Evolutionary conservation across 2,888 invertebrate species (phyloP).

Genomic region (Tenodera sinensis): DNA sequence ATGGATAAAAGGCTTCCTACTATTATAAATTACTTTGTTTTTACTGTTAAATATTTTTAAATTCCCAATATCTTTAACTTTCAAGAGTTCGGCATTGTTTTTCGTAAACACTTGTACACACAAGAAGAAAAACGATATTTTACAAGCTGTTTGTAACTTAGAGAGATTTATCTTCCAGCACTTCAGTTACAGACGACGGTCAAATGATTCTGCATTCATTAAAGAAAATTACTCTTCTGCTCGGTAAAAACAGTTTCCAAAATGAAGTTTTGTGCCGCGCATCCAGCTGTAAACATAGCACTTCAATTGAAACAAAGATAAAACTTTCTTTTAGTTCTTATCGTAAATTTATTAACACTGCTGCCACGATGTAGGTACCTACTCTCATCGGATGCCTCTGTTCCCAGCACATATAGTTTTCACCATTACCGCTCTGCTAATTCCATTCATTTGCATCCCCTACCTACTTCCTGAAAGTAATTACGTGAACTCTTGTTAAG

Average conservation of each 20-base stretch:
- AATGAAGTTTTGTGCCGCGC: background rate
- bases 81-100: too few species aligned
- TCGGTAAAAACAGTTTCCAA: background rate
- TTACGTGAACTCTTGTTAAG: background rate
- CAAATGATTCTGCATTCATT: too few species aligned
- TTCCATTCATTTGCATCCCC: background rate
- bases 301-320: background rate
- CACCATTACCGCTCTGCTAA: background rate
- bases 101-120: too few species aligned
- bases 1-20: too few species aligned
- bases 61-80: too few species aligned
- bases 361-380: background rate
- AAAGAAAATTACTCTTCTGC: too few species aligned
- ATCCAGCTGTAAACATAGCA: background rate
- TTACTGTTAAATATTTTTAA: too few species aligned
- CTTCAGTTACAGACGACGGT: too few species aligned
- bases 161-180: too few species aligned
- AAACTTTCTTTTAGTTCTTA: background rate
- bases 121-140: too few species aligned
- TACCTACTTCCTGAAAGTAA: background rate
- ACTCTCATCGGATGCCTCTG: background rate
- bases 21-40: too few species aligned
- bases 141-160: too few species aligned
- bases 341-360: background rate
- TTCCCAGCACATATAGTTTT: background rate